Base-by-base conservation (phyloP, 2,797 vertebrate genomes). In the Eremophila alpestris region DNA sequence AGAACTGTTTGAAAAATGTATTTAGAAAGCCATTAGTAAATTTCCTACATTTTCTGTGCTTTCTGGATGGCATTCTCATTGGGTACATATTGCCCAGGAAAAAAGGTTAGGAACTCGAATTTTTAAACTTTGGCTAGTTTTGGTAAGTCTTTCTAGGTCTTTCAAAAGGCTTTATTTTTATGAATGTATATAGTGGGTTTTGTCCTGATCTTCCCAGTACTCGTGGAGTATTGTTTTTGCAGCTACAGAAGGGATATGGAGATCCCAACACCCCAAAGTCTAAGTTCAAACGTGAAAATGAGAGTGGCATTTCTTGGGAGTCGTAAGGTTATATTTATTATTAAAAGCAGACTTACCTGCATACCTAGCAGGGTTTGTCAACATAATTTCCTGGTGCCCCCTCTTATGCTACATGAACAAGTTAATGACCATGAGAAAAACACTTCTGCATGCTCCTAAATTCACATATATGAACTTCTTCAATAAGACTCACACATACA, bases 401-500 rank as follows among this genome's bases (percentile, higher is more conserved):
- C 41, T 46, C 22, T 63, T 54, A 34, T 2, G 20, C 18, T 51
- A 8, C 4, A 22, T 1, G 22, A 70, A 38, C 18, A 65, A 69
- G 36, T 40, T 22, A 64, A 41, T 9, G 5, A 40, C 18, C 16
- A 0, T 21, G 41, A 62, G 16, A 55, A 62, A 84, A 82, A 16
- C 30, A n/a, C 22, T 23, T 60, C 56, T 48, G 17, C 16, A 6
- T 38, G 40, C 27, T 76, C 34, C 52, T 32, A 45, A 49, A 87
- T 68, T 60, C 80, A n/a, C 32, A 54, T 30, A 36, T 10, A 36
- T 24, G 69, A 43, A 91, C 23, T 67, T 67, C 29, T 67, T 60
- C 46, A 24, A 0, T 3, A 32, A 43, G 46, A 58, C 16, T 62
- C 30, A 55, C 0, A 1, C 24, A 45, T 21, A 24, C 43, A 54